Percentiles rank a stretch among this genome's conserved stretches.
Evolutionary conservation across 2,888 invertebrate species (phyloP).

Genomic region (Steinernema scapterisci): DNA sequence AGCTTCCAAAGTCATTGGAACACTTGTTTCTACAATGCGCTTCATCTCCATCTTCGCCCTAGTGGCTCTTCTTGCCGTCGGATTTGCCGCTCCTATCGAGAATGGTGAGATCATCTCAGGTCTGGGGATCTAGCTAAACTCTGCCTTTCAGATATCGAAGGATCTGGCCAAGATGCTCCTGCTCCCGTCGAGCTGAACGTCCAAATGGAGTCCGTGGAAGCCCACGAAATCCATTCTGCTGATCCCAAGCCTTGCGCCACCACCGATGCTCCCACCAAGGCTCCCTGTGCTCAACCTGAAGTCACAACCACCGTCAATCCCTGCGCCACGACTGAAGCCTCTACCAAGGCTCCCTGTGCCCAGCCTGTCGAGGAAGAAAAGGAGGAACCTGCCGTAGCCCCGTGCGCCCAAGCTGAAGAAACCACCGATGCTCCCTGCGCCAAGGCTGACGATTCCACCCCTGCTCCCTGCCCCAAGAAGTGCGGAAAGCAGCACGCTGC

Average conservation of each 20-base stretch:
- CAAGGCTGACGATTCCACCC: not conserved
- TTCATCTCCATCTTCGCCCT: not conserved
- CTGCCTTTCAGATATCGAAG: not conserved
- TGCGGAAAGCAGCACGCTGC: not conserved
- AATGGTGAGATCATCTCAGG: not conserved
- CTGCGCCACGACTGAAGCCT: not conserved
- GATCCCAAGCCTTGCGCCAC: not conserved
- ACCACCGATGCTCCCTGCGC: not conserved
- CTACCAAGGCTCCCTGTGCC: not conserved
- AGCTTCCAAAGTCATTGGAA: not conserved
- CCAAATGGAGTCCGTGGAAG: not conserved
- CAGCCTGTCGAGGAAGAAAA: not conserved
- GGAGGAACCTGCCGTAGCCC: not conserved
- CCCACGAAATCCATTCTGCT: too few relatives aligned
- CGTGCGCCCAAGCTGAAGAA: not conserved
- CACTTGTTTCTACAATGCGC: not conserved
- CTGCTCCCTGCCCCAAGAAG: not conserved
- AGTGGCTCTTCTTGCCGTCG: not conserved
- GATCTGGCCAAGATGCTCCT: not conserved
- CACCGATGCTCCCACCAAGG: slow-evolving; percentile 5
- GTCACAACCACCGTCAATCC: too few relatives aligned
- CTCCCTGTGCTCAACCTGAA: too few relatives aligned
- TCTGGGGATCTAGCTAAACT: not conserved
- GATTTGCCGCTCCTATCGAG: not conserved
- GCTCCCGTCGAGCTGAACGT: not conserved